These are phyloP conservation scores for Polyodon spathula DNA, from an alignment of 2,113 vertebrate genomes.

Conservation along the genomic window DNA sequence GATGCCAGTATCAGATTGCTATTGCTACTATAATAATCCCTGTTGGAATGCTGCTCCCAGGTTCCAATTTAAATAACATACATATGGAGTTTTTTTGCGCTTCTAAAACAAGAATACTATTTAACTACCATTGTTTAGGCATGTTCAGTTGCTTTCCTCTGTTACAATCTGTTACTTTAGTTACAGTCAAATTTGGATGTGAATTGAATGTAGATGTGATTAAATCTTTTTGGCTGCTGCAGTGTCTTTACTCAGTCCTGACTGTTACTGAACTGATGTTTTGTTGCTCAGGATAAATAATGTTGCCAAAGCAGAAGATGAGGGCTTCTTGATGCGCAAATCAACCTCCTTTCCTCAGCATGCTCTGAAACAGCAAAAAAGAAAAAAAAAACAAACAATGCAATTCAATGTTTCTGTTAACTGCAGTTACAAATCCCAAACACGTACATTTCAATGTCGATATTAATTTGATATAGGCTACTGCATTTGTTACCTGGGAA, in stretches of 20 bases:
- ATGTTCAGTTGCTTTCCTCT: too few relatives aligned
- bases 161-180: too few relatives aligned
- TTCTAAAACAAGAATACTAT: too few relatives aligned
- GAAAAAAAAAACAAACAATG: slow-evolving; percentile 15
- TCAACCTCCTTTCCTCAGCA: slow-evolving; percentile 58
- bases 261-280: slow-evolving; percentile 30
- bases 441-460: slow-evolving; percentile 34
- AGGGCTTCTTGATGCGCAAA: slow-evolving; percentile 11
- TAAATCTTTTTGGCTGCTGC: slow-evolving; percentile 1
- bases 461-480: slow-evolving; percentile 40
- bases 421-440: slow-evolving; percentile 44
- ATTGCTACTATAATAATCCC: too few relatives aligned
- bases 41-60: too few relatives aligned
- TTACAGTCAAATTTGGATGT: too few relatives aligned
- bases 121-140: too few relatives aligned
- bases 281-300: slow-evolving; percentile 35
- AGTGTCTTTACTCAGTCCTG: slow-evolving; percentile 12
- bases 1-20: not conserved
- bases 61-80: too few relatives aligned
- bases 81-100: too few relatives aligned
- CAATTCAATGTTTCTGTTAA: slow-evolving; percentile 40
- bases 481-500: slow-evolving; percentile 27
- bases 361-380: slow-evolving; percentile 41
- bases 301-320: slow-evolving; percentile 32
- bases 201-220: not conserved